Conservation (phyloP, 2,888 invertebrate species). For the Clepsis dumicolana region DNA sequence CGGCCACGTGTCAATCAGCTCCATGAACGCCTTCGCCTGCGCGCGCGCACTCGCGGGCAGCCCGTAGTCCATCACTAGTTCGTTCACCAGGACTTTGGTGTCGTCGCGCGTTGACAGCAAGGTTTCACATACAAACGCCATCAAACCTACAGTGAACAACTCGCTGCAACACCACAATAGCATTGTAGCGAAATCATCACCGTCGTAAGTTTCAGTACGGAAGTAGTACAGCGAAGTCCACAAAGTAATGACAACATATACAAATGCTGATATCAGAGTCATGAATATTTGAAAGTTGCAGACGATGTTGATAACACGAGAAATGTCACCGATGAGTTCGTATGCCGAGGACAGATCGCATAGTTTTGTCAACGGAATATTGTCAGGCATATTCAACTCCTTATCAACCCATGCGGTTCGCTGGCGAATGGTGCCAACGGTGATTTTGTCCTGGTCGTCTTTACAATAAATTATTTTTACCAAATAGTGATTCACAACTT, state of each 20-base stretch:
- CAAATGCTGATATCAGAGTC: conserved; percentile 65
- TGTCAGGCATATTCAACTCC: conserved; percentile 55
- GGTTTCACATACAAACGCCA: conserved; percentile 64
- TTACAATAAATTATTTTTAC: conserved; percentile 53
- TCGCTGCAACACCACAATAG: conserved; percentile 58
- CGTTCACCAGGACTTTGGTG: conserved; percentile 65
- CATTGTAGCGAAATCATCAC: conserved; percentile 53
- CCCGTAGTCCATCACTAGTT: conserved; percentile 70
- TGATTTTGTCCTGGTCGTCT: conserved; percentile 20
- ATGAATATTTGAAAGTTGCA: conserved; percentile 71
- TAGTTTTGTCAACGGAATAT: conserved; percentile 55
- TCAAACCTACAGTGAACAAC: conserved; percentile 55
- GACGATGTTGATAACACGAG: conserved; percentile 59
- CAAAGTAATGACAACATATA: conserved; percentile 63
- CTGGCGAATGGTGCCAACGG: conserved; percentile 16
- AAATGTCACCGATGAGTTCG: conserved; percentile 61
- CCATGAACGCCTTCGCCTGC: conserved; percentile 72
- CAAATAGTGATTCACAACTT: conserved; percentile 59
- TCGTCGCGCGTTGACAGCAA: conserved; percentile 58
- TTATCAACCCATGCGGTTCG: conserved; percentile 47
- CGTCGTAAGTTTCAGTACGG: conserved; percentile 49
- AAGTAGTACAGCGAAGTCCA: conserved; percentile 64
- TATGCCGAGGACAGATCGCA: conserved; percentile 62
- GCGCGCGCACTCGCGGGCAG: conserved; percentile 63
- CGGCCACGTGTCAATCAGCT: conserved; percentile 69